A percentile compares a stretch with the other conserved stretches of the same genome.
phyloP scores from a whole-genome alignment of 2,113 vertebrate species.

The Actenoides lindsayi region DNA sequence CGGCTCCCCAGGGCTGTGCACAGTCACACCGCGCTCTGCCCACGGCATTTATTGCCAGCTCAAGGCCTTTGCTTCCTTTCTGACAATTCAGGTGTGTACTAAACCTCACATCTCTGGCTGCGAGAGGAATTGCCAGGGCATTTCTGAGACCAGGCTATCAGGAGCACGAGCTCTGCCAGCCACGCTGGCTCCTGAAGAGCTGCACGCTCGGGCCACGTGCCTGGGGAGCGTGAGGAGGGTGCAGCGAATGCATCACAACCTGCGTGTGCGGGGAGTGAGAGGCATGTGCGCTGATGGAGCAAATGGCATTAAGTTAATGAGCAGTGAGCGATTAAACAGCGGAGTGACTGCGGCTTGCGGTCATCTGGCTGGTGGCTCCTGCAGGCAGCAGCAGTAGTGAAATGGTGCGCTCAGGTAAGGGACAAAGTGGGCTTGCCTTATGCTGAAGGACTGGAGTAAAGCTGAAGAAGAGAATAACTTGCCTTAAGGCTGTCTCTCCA shows the following conservation, averaged over 20 bases:
- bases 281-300: background rate
- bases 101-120: background rate
- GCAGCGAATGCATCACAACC: background rate
- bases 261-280: background rate
- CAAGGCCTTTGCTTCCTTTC: background rate
- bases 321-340: background rate
- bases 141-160: background rate
- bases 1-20: background rate
- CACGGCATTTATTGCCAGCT: background rate
- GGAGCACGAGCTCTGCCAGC: background rate
- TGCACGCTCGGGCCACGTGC: accelerated
- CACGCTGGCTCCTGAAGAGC: background rate
- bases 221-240: background rate
- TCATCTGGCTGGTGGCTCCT: background rate
- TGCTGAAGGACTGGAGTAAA: background rate
- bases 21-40: background rate
- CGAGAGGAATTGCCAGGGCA: accelerated
- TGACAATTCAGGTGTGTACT: background rate
- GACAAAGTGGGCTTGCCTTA: background rate
- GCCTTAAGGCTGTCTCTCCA: background rate
- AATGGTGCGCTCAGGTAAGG: background rate
- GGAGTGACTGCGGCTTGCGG: accelerated
- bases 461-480: background rate
- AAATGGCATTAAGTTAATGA: background rate
- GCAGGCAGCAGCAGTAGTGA: background rate